Evolutionary conservation across 2,888 invertebrate genomes (phyloP), one percentile per base, ranked within the genome.

Genomic region (Andrena bucephala): DNA sequence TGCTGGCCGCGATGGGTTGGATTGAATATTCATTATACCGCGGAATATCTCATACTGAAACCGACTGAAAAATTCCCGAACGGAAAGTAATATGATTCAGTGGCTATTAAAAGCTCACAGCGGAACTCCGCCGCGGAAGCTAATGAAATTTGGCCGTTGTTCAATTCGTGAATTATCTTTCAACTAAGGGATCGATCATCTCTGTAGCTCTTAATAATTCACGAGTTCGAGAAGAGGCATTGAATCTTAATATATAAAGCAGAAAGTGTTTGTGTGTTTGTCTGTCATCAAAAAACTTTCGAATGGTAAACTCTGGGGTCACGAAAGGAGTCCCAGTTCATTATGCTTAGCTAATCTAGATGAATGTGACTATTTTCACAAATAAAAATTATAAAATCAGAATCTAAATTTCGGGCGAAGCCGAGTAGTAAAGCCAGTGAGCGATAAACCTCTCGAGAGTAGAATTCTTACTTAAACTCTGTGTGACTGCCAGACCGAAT

Each of bases 111-210:
- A 70, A 31, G 42, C 50, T 62, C 29, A 42, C 6, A 16, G 52
- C 24, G 20, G 42, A 70, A 62, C 62, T 36, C 60, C 52, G 3
- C 31, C 20, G 42, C 24, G 52, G 10, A 24, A 20, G 20, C 13
- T 52, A 52, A 60, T 54, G 62, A 75, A 62, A 52, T 75, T 69
- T 52, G 60, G 29, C 16, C 33, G 33, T 29, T 24, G 33, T 42
- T 75, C 33, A 48, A 57, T 27, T 36, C 57, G 16, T 27, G 54
- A 48, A 76, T 76, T 76, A 57, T 70, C 36, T 70, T 52, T n/a
- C 31, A 36, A 36, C 33, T 2, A 27, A 31, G 24, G 29, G 33
- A 69, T 69, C 70, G 60, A 75, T 62, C 8, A 29, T 57, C 42
- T 20, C 5, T 2, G 20, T 8, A 10, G 20, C 16, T 33, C 4